These are phyloP conservation scores for Acleris cristana DNA, from an alignment of 2,888 invertebrate genomes.

Conservation along the genomic window DNA sequence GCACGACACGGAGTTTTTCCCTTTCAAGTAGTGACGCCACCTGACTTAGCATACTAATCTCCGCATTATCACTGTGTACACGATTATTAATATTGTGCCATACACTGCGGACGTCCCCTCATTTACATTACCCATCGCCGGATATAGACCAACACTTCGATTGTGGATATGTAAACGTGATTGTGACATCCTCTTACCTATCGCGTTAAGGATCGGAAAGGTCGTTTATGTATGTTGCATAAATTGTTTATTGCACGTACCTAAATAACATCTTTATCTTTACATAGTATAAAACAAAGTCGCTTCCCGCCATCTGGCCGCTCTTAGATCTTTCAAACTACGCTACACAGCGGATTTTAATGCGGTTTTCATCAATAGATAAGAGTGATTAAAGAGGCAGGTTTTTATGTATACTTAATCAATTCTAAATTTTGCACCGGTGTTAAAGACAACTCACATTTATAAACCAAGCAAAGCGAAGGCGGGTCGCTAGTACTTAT, in stretches of 20 bases:
- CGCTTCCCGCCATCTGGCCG: no score
- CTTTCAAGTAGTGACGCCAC: conserved; percentile 6
- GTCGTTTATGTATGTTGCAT: not conserved
- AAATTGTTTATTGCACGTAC: not conserved
- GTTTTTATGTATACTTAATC: no score
- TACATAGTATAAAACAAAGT: no score
- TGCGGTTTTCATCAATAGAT: no score
- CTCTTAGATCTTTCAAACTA: no score
- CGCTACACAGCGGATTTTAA: no score
- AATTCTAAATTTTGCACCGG: no score
- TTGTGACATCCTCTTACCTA: conserved; percentile 14
- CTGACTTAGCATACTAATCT: conserved; percentile 29
- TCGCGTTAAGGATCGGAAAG: not conserved
- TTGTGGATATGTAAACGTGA: conserved; percentile 21
- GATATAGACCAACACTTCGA: conserved; percentile 7
- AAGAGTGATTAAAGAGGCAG: no score
- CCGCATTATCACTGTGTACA: conserved; percentile 17
- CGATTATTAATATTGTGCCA: conserved; percentile 29
- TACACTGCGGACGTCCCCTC: conserved; percentile 17
- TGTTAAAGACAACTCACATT: no score
- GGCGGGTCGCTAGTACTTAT: no score
- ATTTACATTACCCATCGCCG: conserved; percentile 29
- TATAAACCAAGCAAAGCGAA: no score
- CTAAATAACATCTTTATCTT: not conserved
- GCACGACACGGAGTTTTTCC: conserved; percentile 1